Evolutionary conservation across 2,797 vertebrate genomes (phyloP), one percentile per base, ranked within the genome.

Genomic region (Meriones psammophilus): DNA sequence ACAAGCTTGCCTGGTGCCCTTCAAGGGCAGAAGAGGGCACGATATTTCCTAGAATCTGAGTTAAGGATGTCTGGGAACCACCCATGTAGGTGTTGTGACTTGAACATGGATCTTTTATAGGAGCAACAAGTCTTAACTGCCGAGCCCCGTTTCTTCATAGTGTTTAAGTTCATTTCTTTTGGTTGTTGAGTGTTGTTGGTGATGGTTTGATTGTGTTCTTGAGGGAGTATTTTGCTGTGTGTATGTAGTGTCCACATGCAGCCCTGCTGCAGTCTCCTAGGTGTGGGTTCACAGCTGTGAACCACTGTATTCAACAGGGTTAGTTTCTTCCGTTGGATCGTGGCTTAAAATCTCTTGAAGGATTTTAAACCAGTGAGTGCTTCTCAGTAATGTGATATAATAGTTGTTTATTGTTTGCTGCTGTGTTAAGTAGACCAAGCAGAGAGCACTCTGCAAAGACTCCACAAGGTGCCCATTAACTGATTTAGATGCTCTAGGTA

Each of bases 281-380:
- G 24, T 28, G 39, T n/a, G n/a, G n/a, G n/a, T n/a, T n/a, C n/a
- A n/a, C n/a, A n/a, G n/a, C n/a, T n/a, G n/a, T n/a, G 33, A 9
- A 79, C 30, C 30, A n/a, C 54, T 30, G 4, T 79, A 54, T 22
- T 56, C 77, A 56, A 56, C 50, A 56, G 18, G 30, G 58, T 42
- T 62, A 62, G 58, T 83, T 62, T 64, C 80, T 64, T 28, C 80
- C 58, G 4, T 64, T 71, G 56, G 18, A 46, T 92, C 81, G 74
- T 85, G 66, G 74, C 33, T n/a, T 90, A 80, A 86, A 79, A 58
- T 58, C 84, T 79, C 69, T 81, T 58, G 46, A 77, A 93, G 79
- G 36, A 85, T 85, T 93, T 93, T 89, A 78, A 89, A 56, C 33
- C 66, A 22, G 62, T 14, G 17, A 76, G 54, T 83, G 36, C 33